Percentiles rank a stretch among this genome's conserved stretches.
Evolutionary conservation across 2,113 vertebrate genomes (phyloP).

Genomic region (Pardalotus punctatus): DNA sequence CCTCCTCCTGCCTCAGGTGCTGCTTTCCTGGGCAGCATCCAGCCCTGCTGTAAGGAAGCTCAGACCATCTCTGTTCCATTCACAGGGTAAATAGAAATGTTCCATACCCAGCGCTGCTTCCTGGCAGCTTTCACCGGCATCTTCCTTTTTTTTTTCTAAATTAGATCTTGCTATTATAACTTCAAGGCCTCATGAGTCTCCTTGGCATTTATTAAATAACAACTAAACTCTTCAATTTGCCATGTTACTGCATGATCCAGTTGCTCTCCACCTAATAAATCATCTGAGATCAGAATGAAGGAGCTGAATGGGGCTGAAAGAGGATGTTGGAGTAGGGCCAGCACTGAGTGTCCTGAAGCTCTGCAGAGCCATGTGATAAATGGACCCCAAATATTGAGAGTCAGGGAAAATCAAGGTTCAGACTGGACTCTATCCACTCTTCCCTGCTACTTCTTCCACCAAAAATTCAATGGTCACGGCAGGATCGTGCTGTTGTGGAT

Average conservation of each 20-base stretch:
- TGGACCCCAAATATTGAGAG: not conserved
- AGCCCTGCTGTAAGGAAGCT: not conserved
- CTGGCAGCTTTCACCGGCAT: not conserved
- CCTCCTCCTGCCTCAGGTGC: not conserved
- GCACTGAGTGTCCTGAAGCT: not conserved
- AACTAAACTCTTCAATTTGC: slow-evolving; percentile 41
- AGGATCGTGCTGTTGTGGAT: not conserved
- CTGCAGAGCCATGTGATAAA: not conserved
- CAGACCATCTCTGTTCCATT: not conserved
- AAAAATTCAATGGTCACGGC: not conserved
- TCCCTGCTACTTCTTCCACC: rapidly evolving
- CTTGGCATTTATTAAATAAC: slow-evolving; percentile 64
- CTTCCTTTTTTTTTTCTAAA: not conserved
- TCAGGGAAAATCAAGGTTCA: not conserved
- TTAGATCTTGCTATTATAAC: slow-evolving; percentile 54
- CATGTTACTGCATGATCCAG: not conserved
- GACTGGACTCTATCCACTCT: not conserved
- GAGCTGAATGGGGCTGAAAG: not conserved
- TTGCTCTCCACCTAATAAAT: not conserved
- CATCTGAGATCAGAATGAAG: not conserved
- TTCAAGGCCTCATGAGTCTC: slow-evolving; percentile 48
- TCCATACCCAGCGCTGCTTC: not conserved
- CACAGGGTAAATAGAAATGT: not conserved
- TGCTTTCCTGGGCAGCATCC: not conserved
- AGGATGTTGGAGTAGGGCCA: not conserved